phyloP scores from a whole-genome alignment of 2,113 vertebrate genomes.

The Uria aalge region DNA sequence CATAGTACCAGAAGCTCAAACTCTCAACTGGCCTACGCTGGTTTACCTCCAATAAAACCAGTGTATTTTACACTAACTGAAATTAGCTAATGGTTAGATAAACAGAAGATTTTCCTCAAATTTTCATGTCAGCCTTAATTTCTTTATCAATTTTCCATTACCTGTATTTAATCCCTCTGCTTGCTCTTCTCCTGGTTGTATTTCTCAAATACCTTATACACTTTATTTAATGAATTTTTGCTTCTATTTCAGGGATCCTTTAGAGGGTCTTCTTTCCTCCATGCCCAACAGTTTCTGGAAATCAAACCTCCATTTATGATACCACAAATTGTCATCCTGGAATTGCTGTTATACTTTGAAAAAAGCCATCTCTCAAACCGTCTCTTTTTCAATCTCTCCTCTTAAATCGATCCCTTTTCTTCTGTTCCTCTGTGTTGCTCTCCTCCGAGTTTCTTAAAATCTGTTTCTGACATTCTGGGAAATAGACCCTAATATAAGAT shows the following conservation, averaged over 20 bases:
- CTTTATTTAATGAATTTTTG: background rate
- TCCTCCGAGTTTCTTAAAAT: background rate
- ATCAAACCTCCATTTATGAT: background rate
- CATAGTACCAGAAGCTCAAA: background rate
- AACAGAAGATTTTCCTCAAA: background rate
- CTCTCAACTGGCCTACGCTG: background rate
- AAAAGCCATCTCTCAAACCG: background rate
- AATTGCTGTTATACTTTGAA: background rate
- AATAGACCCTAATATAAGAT: background rate
- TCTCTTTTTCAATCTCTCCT: background rate
- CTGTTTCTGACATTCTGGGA: background rate
- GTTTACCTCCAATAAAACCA: background rate
- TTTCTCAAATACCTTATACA: background rate
- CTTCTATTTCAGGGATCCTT: background rate
- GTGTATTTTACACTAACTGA: background rate
- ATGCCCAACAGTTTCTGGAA: background rate
- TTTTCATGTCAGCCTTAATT: background rate
- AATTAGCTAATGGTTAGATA: background rate
- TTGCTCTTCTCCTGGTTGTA: background rate
- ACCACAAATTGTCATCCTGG: background rate
- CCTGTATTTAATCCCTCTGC: background rate
- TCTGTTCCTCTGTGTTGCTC: background rate
- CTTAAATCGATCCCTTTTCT: background rate
- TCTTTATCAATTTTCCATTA: background rate
- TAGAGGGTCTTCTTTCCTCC: background rate